Percentiles rank a stretch among this genome's conserved stretches.
Evolutionary conservation across 1,140 invertebrate species (phyloP).

Genomic region (Glomeris maerens): DNA sequence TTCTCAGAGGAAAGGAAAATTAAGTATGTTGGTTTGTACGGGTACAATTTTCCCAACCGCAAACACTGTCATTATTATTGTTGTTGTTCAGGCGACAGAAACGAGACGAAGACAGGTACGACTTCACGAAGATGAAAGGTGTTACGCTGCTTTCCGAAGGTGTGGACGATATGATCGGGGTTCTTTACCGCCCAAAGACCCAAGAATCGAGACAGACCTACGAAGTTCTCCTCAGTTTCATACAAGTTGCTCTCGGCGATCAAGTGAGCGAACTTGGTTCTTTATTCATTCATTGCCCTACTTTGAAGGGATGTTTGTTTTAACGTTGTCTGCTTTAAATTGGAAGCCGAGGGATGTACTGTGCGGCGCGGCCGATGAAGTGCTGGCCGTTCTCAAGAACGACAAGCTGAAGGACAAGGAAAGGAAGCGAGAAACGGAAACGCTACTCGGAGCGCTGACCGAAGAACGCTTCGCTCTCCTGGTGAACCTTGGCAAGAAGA

Average conservation of each 20-base stretch:
- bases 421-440: slow-evolving; percentile 82
- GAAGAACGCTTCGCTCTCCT: slow-evolving; percentile 91
- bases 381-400: slow-evolving; percentile 87
- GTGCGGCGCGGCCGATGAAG: slow-evolving; percentile 96
- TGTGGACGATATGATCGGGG: slow-evolving; percentile 81
- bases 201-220: slow-evolving; percentile 96
- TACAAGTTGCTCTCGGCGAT: slow-evolving; percentile 94
- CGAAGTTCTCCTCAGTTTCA: slow-evolving; percentile 86
- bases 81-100: slow-evolving; percentile 51
- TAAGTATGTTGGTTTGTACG: slow-evolving; percentile 46
- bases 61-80: background rate
- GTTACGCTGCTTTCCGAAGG: slow-evolving; percentile 72
- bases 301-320: too few relatives aligned
- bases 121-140: slow-evolving; percentile 76
- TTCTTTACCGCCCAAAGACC: slow-evolving; percentile 90
- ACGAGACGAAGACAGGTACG: slow-evolving; percentile 78
- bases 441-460: slow-evolving; percentile 62
- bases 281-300: slow-evolving; percentile 12
- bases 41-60: background rate
- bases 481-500: slow-evolving; percentile 94
- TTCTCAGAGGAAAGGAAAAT: slow-evolving; percentile 68
- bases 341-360: slow-evolving; percentile 75
- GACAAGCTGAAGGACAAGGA: slow-evolving; percentile 87
- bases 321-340: slow-evolving; percentile 10
- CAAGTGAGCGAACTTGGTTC: slow-evolving; percentile 41